Evolutionary conservation across 2,888 invertebrate species (phyloP).

Genomic region (Dynastes maya): DNA sequence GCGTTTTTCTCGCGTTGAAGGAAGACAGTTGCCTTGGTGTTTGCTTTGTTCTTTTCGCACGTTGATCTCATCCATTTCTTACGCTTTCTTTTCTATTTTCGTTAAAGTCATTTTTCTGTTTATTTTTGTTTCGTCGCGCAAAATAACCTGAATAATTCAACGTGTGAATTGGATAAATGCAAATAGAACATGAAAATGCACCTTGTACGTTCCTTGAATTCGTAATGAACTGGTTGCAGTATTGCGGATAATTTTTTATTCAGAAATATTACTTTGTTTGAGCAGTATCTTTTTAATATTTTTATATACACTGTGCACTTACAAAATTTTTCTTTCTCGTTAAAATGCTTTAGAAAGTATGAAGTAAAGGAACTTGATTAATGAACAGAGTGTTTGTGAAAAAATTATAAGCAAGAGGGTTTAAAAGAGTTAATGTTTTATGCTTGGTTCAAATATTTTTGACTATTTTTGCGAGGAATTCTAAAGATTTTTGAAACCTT

Average conservation of each 20-base stretch:
- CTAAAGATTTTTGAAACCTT: too few relatives aligned
- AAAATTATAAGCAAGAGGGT: too few relatives aligned
- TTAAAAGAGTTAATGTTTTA: too few relatives aligned
- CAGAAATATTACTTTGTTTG: background rate
- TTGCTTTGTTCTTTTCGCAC: background rate
- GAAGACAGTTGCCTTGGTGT: background rate
- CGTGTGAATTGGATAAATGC: conserved; percentile 37
- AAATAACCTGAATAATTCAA: conserved; percentile 29
- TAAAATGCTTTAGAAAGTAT: too few relatives aligned
- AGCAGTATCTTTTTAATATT: background rate
- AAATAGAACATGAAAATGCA: conserved; percentile 16
- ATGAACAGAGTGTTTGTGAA: too few relatives aligned
- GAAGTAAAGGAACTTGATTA: too few relatives aligned
- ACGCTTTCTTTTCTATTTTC: background rate
- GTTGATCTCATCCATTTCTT: background rate
- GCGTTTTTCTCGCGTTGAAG: conserved; percentile 42
- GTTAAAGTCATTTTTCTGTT: conserved; percentile 12
- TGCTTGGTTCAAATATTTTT: too few relatives aligned
- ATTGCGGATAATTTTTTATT: background rate
- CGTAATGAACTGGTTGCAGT: conserved; percentile 7
- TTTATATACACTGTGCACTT: too few relatives aligned
- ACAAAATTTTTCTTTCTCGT: too few relatives aligned
- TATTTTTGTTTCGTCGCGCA: conserved; percentile 19
- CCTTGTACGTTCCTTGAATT: conserved; percentile 7
- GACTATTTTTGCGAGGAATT: too few relatives aligned